Conservation (phyloP, 2,888 invertebrate genomes). For the Chorisops tibialis region DNA sequence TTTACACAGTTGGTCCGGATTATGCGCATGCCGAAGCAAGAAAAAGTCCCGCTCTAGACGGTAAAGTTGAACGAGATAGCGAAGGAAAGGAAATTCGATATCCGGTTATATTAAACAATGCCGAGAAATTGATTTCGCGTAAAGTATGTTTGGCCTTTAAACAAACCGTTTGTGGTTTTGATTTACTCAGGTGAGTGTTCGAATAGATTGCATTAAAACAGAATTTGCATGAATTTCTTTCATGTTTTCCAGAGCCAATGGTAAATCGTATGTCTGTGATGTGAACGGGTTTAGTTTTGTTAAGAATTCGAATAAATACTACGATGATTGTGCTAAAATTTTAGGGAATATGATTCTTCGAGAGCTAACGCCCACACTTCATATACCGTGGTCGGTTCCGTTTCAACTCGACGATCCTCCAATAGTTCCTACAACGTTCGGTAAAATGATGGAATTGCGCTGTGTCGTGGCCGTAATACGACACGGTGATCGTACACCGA, state of each 20-base stretch:
- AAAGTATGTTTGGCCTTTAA: slow-evolving; percentile 95
- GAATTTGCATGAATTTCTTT: background rate
- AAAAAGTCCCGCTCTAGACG: slow-evolving; percentile 97
- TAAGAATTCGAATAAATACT: slow-evolving; percentile 99
- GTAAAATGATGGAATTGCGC: slow-evolving; percentile 89
- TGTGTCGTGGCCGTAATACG: slow-evolving; percentile 97
- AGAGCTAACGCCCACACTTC: slow-evolving; percentile 89
- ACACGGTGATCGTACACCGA: slow-evolving; percentile 98
- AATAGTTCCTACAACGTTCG: slow-evolving; percentile 97
- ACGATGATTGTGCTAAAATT: slow-evolving; percentile 99
- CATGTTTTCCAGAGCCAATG: slow-evolving; percentile 76
- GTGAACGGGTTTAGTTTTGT: slow-evolving; percentile 99
- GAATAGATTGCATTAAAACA: background rate
- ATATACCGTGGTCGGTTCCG: slow-evolving; percentile 96
- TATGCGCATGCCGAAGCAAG: slow-evolving; percentile 99
- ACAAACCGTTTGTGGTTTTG: slow-evolving; percentile 99
- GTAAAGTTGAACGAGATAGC: slow-evolving; percentile 96
- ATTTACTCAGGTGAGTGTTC: slow-evolving; percentile 70
- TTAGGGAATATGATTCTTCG: slow-evolving; percentile 96
- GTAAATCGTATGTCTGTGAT: slow-evolving; percentile 98
- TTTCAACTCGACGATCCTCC: slow-evolving; percentile 98
- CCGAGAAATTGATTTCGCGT: slow-evolving; percentile 95
- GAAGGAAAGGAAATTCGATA: slow-evolving; percentile 98
- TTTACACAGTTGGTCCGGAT: slow-evolving; percentile 98
- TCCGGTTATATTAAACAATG: slow-evolving; percentile 95